Evolutionary conservation across 23 tunicate species (phyloP).

Genomic region (Ciona savignyi): DNA sequence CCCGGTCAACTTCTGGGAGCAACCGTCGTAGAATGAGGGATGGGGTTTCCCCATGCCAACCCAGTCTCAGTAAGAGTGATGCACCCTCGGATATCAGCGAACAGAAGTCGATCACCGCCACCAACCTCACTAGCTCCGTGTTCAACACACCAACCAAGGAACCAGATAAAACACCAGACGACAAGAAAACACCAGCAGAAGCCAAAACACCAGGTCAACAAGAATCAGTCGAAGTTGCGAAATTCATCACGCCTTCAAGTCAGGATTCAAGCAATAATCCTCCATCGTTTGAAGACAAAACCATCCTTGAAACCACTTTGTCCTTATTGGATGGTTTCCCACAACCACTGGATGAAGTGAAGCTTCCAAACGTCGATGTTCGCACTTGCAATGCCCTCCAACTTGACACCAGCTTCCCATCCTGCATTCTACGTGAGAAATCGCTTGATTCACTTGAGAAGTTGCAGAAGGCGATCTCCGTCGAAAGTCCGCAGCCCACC

Average conservation of each 20-base stretch:
- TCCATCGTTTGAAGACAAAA: too few relatives aligned
- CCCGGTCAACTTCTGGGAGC: slow-evolving; percentile 14
- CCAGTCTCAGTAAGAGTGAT: too few relatives aligned
- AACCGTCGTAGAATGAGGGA: slow-evolving; percentile 8
- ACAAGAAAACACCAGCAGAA: too few relatives aligned
- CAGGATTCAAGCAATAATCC: too few relatives aligned
- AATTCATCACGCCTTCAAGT: too few relatives aligned
- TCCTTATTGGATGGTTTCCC: slow-evolving; percentile 27
- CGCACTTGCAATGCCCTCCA: slow-evolving; percentile 13
- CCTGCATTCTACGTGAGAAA: slow-evolving; percentile 16
- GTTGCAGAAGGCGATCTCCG: slow-evolving; percentile 9
- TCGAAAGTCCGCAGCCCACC: slow-evolving; percentile 15
- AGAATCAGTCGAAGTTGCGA: too few relatives aligned
- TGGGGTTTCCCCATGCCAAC: slow-evolving; percentile 6
- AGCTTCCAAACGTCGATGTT: slow-evolving; percentile 4
- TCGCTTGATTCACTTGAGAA: slow-evolving; percentile 21
- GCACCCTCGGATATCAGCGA: too few relatives aligned
- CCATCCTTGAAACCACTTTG: slow-evolving; percentile 32
- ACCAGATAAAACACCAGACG: too few relatives aligned
- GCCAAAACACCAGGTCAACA: too few relatives aligned
- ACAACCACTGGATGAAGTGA: background rate
- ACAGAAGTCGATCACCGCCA: too few relatives aligned
- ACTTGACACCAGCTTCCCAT: slow-evolving; percentile 1
- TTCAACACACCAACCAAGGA: too few relatives aligned
- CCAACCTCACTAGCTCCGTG: too few relatives aligned